These are phyloP conservation scores for Trematocara nigrifrons DNA, from an alignment of 2,113 vertebrate genomes.

Conservation along the genomic window DNA sequence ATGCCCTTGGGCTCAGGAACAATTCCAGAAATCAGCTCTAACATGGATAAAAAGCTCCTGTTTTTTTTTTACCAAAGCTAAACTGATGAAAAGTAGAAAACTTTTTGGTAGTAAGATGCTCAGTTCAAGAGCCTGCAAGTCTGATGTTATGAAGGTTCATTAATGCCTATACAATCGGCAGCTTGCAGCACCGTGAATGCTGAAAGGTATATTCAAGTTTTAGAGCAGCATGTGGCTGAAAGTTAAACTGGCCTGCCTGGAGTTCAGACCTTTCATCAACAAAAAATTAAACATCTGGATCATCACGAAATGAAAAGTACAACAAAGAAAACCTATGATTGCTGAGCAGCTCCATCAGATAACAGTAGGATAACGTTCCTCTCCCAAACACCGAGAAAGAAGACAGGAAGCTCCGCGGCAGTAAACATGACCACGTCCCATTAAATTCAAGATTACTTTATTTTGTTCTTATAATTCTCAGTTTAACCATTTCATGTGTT, in stretches of 20 bases:
- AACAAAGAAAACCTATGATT: background rate
- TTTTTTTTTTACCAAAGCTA: background rate
- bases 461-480: background rate
- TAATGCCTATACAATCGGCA: fast-evolving
- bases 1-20: too few relatives aligned
- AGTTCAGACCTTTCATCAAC: background rate
- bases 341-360: background rate
- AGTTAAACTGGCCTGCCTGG: background rate
- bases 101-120: background rate
- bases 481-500: background rate
- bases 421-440: fast-evolving
- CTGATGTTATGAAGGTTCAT: fast-evolving
- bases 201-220: background rate
- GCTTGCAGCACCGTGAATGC: background rate
- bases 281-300: background rate
- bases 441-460: background rate
- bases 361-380: background rate
- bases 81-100: too few relatives aligned
- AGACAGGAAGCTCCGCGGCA: background rate
- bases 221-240: background rate
- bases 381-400: fast-evolving
- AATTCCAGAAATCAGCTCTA: background rate
- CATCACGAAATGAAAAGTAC: fast-evolving
- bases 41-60: background rate
- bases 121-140: background rate